A percentile compares a stretch with the other conserved stretches of the same genome.
phyloP scores from a whole-genome alignment of 2,113 vertebrate species.

The Otolemur garnettii region DNA sequence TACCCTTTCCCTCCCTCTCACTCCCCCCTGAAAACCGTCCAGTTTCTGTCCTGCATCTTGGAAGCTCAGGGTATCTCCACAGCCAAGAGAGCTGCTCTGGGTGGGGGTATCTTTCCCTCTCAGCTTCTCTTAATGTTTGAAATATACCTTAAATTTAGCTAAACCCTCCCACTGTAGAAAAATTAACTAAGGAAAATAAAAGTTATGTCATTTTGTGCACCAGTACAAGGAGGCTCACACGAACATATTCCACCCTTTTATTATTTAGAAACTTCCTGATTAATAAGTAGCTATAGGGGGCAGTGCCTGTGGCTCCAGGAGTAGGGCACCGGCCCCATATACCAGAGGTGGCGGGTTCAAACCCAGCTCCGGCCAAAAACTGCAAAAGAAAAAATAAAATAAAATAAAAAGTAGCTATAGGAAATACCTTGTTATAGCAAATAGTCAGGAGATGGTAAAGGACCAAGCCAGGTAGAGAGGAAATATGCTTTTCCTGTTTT shows the following conservation, averaged over 20 bases:
- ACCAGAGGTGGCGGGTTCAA: too few relatives aligned
- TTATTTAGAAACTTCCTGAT: not conserved
- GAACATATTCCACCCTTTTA: not conserved
- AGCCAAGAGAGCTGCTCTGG: not conserved
- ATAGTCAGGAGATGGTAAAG: not conserved
- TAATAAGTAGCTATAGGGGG: not conserved
- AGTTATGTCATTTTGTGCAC: not conserved
- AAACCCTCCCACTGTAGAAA: not conserved
- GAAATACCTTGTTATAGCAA: not conserved
- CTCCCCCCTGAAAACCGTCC: not conserved
- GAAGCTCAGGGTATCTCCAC: not conserved
- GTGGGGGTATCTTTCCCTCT: not conserved
- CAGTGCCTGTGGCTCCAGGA: too few relatives aligned
- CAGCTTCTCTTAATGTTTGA: not conserved
- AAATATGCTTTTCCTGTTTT: not conserved
- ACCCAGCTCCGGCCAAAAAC: too few relatives aligned
- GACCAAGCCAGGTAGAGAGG: not conserved
- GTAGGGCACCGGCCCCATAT: too few relatives aligned
- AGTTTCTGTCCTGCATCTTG: not conserved
- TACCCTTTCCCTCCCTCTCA: not conserved
- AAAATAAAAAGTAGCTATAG: not conserved
- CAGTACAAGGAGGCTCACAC: not conserved
- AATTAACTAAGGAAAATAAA: not conserved
- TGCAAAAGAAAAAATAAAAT: too few relatives aligned
- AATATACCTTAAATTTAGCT: not conserved